Evolutionary conservation across 2,888 invertebrate genomes (phyloP), one percentile per base, ranked within the genome.

Genomic region (Ennomos fuscantarius): DNA sequence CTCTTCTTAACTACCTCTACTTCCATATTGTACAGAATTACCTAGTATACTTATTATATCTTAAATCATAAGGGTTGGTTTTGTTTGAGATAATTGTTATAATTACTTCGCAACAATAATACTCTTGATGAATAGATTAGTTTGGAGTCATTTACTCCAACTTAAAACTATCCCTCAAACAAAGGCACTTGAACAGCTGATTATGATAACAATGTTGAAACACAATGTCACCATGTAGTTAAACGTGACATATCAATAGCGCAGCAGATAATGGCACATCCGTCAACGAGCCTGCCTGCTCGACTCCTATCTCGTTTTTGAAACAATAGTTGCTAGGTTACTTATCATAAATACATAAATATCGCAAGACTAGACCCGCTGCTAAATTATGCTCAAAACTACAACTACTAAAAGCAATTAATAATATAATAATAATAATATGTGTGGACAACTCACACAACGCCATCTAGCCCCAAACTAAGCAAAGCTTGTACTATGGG

Each of bases 161-260:
- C 2, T 24, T 9, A 3, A 44, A 34, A 31, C n/a, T 13, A 50
- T 35, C 44, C 33, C 54, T 24, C 46, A 57, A 3, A 63, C 65
- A 67, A 62, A 59, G 41, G 45, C 55, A 24, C 55, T 51, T 43
- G 55, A 50, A 53, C 73, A 68, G 63, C 70, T 70, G 75, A 79
- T 76, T 6, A 75, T 73, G 77, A 79, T 80, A 83, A 73, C 67
- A 70, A 72, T 66, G 73, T 78, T 75, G 66, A 68, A 78, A 76
- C 63, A 78, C 76, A 80, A 78, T 80, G 79, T 83, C 73, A 73
- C 62, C 74, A 68, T 77, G 73, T 73, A 74, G 72, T 73, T 75
- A 79, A 70, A 82, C 82, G 82, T 86, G 87, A 79, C 84, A 80
- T 87, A 84, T 86, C 86, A 82, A 78, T 82, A 69, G 74, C 66